Base-by-base conservation (phyloP, 2,113 vertebrate species). In the Stomatorhinus ivindoensis region DNA sequence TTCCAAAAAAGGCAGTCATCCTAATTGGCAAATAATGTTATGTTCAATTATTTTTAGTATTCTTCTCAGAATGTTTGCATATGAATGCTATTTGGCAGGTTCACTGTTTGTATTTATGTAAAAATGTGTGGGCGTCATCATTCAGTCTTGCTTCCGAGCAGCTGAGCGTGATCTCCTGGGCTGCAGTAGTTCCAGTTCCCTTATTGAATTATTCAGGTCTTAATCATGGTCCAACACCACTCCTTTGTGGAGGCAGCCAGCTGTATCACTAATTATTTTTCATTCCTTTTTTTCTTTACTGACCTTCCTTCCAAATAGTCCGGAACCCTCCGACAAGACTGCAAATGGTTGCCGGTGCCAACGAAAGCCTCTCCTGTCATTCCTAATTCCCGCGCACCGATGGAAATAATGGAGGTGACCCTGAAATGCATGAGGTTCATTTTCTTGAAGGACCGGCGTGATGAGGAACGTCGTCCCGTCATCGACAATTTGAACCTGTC, bases 161-260 rank as follows among this genome's bases (percentile, higher is more conserved):
- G 51, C 53, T 53, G 27, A 89, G 86, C 53, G 86, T 83, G 58
- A 88, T 86, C 35, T 69, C 80, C n/a, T 31, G 89, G 69, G 4
- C 76, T 88, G 76, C 31, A 50, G 48, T 21, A n/a, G 5, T 83
- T 88, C 46, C 42, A 48, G n/a, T 86, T 86, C 46, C 3, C 27
- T 90, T 90, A 89, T 90, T 91, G 24, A 91, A 89, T 92, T 89
- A 92, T 91, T 92, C 89, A 92, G 88, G 88, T 55, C 46, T n/a
- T 89, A 48, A 89, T 55, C 48, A 84, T 44, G 35, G 51, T 10
- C 87, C 85, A 73, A 58, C 87, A 80, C 76, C 76, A 15, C 65
- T 89, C 50, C 86, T 58, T 80, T 82, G n/a, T 86, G 58, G 87
- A 90, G 15, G 19, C 80, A 91, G 69, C 80, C 89, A 88, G 89